Percentiles rank a stretch among this genome's conserved stretches.
phyloP scores from a whole-genome alignment of 2,888 invertebrate genomes.

The Thera obeliscata region DNA sequence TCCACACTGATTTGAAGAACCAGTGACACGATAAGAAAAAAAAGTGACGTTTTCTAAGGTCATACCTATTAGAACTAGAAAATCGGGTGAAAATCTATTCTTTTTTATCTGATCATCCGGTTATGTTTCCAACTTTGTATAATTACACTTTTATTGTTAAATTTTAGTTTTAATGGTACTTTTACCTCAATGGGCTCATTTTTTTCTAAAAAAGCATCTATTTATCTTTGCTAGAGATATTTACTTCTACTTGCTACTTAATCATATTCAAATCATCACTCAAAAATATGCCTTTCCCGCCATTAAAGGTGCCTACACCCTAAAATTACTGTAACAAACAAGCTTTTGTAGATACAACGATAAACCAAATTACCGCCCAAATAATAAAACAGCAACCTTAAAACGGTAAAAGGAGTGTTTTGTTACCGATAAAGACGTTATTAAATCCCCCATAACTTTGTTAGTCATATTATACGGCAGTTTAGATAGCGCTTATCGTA shows the following conservation, averaged over 20 bases:
- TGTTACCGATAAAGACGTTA: constrained; percentile 68
- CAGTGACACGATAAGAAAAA: too few relatives aligned
- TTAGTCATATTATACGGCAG: constrained; percentile 62
- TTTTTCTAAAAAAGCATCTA: neutral
- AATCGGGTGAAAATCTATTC: too few relatives aligned
- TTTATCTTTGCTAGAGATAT: neutral
- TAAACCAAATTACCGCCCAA: constrained; percentile 58
- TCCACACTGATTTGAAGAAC: too few relatives aligned
- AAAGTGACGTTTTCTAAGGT: too few relatives aligned
- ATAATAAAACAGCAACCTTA: constrained; percentile 61
- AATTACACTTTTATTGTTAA: too few relatives aligned
- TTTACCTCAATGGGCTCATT: too few relatives aligned
- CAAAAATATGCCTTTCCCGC: constrained; percentile 19
- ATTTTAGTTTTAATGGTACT: too few relatives aligned
- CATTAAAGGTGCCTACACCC: constrained; percentile 25
- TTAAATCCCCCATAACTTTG: constrained; percentile 60
- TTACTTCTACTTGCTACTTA: constrained; percentile 5
- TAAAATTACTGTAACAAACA: constrained; percentile 28
- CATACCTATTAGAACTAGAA: too few relatives aligned
- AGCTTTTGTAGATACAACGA: constrained; percentile 46
- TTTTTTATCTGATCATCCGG: too few relatives aligned
- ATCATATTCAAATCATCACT: constrained; percentile 25
- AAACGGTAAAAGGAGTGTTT: constrained; percentile 64
- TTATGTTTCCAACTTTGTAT: too few relatives aligned
- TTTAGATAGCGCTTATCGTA: constrained; percentile 73